Evolutionary conservation across 1,140 invertebrate genomes (phyloP), one percentile per base, ranked within the genome.

Genomic region (Tetragonula clypearis): DNA sequence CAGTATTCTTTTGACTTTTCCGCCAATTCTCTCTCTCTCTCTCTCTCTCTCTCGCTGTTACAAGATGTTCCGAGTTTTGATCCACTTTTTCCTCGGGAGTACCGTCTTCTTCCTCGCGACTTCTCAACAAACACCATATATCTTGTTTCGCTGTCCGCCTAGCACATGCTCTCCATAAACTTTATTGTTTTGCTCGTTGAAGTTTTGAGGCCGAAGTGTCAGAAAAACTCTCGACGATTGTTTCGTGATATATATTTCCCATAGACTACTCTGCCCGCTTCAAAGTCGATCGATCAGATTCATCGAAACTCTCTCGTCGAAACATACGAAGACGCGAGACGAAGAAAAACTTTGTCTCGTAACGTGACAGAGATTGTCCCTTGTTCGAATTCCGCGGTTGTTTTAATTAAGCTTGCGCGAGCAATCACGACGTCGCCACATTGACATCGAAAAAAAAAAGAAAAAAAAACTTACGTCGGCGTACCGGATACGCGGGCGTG

Each of bases 401-500:
- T 66, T 62, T 76, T 76, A 82, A 82, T 82, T 76, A 55, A 35
- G 55, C 9, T 49, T n/a, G 82, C 35, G 68, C 58, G 19, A 9
- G 41, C 53, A 60, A 84, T 79, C 19, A 49, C 41, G 82, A 49
- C 41, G 82, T 81, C 83, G 75, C 77, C 75, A 62, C 56, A 56
- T 49, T 49, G 41, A 49, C 41, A 49, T 49, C 41, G 41, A 49
- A 49, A 49, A 9, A 49, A 49, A 41, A 41, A 9, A 49, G 9
- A 41, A 41, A 41, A 49, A 49, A 58, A 85, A 79, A 79, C 0
- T 76, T 78, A 82, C 35, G 76, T 66, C 76, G 78, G 6, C 17
- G 65, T 73, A 88, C 84, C 87, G 87, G 87, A 89, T 89, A 76
- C 71, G 35, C 68, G 69, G 77, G 49, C 35, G 83, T 77, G 79